Percentiles rank a stretch among this genome's conserved stretches.
Evolutionary conservation across 1,140 invertebrate species (phyloP).

Genomic region (Eurosta solidaginis): DNA sequence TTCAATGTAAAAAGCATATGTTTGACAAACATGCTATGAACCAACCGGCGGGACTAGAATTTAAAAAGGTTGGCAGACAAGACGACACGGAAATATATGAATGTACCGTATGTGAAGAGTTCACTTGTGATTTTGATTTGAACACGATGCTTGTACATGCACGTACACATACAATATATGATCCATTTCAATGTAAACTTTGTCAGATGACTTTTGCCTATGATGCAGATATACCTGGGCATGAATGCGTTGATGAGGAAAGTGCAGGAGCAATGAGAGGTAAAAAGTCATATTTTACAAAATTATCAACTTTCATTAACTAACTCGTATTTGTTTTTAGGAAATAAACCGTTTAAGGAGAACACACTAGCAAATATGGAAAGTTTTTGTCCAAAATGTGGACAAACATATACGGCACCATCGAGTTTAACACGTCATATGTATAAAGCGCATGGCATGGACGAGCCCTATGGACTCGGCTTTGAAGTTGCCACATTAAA

Average conservation of each 20-base stretch:
- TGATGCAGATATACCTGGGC: background rate
- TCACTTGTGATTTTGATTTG: background rate
- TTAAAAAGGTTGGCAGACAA: background rate
- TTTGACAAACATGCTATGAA: background rate
- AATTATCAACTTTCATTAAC: background rate
- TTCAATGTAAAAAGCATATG: background rate
- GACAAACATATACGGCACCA: background rate
- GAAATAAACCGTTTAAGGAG: background rate
- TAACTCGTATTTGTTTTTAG: background rate
- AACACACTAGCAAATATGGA: background rate
- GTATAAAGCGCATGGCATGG: background rate
- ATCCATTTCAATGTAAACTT: background rate
- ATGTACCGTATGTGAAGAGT: slow-evolving; percentile 3
- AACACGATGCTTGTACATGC: background rate
- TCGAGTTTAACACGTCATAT: background rate
- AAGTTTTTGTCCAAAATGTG: background rate
- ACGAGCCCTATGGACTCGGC: background rate
- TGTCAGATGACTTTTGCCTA: background rate
- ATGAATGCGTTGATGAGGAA: background rate
- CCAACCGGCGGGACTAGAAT: background rate
- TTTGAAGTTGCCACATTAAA: background rate
- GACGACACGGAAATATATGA: background rate
- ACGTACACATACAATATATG: background rate
- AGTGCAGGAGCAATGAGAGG: background rate
- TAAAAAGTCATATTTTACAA: background rate